Percentiles rank a stretch among this genome's conserved stretches.
Conservation (phyloP, 2,797 vertebrate species). For the Pempheris klunzingeri region DNA sequence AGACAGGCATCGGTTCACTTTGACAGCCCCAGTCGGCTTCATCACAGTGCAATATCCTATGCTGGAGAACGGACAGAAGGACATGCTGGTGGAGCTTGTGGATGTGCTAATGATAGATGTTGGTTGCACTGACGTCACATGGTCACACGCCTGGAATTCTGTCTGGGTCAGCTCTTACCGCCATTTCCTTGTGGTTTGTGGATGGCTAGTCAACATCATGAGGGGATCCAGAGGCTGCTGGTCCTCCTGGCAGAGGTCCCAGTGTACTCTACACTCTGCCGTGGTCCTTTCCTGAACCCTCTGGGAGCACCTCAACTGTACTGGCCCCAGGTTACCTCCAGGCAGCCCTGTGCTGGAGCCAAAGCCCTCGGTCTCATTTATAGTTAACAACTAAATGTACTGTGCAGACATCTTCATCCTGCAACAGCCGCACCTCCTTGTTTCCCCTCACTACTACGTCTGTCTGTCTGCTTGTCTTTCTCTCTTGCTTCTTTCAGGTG, state of each 20-base stretch:
- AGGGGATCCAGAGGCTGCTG: slow-evolving; percentile 71
- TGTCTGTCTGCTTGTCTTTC: slow-evolving; percentile 3
- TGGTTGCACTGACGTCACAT: slow-evolving; percentile 82
- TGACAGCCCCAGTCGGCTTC: slow-evolving; percentile 40
- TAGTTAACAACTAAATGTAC: slow-evolving; percentile 33
- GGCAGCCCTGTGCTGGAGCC: slow-evolving; percentile 34
- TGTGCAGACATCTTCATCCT: slow-evolving; percentile 24
- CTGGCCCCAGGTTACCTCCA: slow-evolving; percentile 50
- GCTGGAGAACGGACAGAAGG: slow-evolving; percentile 54
- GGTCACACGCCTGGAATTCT: slow-evolving; percentile 77
- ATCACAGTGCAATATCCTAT: slow-evolving; percentile 43
- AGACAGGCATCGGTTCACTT: slow-evolving; percentile 51
- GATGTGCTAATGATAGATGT: slow-evolving; percentile 83
- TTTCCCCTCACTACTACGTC: not conserved
- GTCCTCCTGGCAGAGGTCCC: slow-evolving; percentile 65
- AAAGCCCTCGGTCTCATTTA: slow-evolving; percentile 50
- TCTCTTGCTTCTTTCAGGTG: slow-evolving; percentile 32
- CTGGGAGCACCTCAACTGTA: slow-evolving; percentile 49
- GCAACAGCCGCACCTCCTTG: not conserved
- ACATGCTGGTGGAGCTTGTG: slow-evolving; percentile 71
- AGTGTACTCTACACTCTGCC: slow-evolving; percentile 51
- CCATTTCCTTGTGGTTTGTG: slow-evolving; percentile 78
- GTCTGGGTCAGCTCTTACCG: slow-evolving; percentile 76
- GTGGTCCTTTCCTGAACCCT: slow-evolving; percentile 52
- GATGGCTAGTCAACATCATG: slow-evolving; percentile 66